Percentiles rank a stretch among this genome's conserved stretches.
Evolutionary conservation across 2,888 invertebrate genomes (phyloP).

Genomic region (Drosophila cracens): DNA sequence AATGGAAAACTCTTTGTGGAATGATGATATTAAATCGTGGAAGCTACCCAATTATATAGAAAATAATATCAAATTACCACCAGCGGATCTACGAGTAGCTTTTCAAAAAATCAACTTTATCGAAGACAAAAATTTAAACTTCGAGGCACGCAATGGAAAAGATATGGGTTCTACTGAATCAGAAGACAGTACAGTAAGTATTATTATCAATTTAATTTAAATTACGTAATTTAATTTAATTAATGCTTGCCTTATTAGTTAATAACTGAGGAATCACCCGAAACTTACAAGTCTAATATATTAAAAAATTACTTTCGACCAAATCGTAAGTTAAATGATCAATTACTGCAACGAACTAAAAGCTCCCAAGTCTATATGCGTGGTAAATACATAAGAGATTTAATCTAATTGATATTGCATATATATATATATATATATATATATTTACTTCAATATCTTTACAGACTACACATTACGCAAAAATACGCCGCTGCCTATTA

Average conservation of each 20-base stretch:
- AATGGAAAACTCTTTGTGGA: constrained; percentile 89
- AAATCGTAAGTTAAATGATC: constrained; percentile 87
- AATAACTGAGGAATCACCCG: constrained; percentile 31
- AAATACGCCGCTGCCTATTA: constrained; percentile 35
- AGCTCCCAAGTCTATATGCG: constrained; percentile 85
- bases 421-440: not conserved
- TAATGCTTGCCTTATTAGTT: constrained; percentile 7
- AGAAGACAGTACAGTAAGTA: constrained; percentile 27
- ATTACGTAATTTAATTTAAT: not conserved
- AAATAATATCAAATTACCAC: constrained; percentile 89
- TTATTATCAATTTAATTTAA: not conserved
- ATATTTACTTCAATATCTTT: not conserved
- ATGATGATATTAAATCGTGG: constrained; percentile 90
- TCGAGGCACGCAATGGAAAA: not conserved
- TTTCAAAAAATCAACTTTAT: constrained; percentile 17
- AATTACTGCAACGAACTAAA: constrained; percentile 86
- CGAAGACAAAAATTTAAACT: constrained; percentile 5
- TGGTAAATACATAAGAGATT: constrained; percentile 20
- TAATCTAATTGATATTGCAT: not conserved
- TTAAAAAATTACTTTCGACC: constrained; percentile 90
- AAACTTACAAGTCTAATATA: constrained; percentile 87
- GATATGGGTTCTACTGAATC: not conserved
- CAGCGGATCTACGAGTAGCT: constrained; percentile 82
- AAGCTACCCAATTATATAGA: constrained; percentile 89
- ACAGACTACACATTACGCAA: constrained; percentile 35